Evolutionary conservation across 2,113 vertebrate genomes (phyloP), one percentile per base, ranked within the genome.

Genomic region (Chaetodon trifascialis): DNA sequence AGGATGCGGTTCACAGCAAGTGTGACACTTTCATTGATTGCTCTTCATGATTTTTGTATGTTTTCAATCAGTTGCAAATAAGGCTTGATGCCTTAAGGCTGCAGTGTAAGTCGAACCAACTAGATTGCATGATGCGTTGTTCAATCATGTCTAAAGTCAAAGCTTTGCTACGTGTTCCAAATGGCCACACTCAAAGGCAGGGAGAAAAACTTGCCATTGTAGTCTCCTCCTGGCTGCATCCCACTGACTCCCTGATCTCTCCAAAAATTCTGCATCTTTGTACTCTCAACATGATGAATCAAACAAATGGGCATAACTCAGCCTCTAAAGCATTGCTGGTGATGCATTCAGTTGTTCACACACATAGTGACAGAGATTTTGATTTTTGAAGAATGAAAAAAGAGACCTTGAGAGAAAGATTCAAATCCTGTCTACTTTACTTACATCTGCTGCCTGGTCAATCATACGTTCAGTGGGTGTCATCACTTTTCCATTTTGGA

Each of bases 1-100:
- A 30, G 12, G 62, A 59, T 30, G 55, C 42, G 6, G n/a, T 25
- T n/a, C 11, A 25, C 30, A 47, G 49, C 47, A 58, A 77, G 25
- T 62, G 69, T n/a, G 55, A 62, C 44, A 58, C 67, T 63, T 78
- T 81, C 54, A 81, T 79, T 65, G 80, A 76, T 66, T 54, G 23
- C 6, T 62, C 17, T 60, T 67, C 4, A 65, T 68, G 46, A 55
- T 59, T 54, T 58, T 52, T 66, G 11, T n/a, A 15, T 62, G 62
- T 68, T 76, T 79, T 21, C 19, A 17, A 63, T 67, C 40, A 63
- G 40, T 73, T 25, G 11, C 14, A 40, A 42, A 68, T 52, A 21
- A 38, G 5, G 3, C n/a, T 34, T 54, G 11, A 46, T 55, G 44
- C 55, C 25, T 25, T 11, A 14, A 67, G 19, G n/a, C 49, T 9